Conservation (phyloP, 2,888 invertebrate species). For the Campoplex nolae region DNA sequence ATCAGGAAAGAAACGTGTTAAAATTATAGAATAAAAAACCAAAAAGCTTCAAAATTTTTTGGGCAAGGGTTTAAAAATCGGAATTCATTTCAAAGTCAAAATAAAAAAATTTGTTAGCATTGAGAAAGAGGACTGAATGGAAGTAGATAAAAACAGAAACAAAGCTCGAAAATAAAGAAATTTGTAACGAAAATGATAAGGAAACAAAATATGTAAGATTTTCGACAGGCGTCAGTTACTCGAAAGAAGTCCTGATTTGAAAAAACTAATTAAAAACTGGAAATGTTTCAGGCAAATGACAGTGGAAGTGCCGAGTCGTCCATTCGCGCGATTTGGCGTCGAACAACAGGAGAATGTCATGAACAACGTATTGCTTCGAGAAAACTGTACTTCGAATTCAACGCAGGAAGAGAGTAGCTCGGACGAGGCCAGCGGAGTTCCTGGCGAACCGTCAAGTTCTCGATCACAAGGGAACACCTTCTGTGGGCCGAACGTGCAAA, state of each 20-base stretch:
- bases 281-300: slow-evolving; percentile 73
- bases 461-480: slow-evolving; percentile 60
- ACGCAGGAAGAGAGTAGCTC: slow-evolving; percentile 54
- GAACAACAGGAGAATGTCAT: slow-evolving; percentile 76
- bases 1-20: background rate
- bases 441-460: slow-evolving; percentile 50
- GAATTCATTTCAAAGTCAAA: background rate
- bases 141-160: too few species aligned
- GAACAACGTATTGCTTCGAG: slow-evolving; percentile 71
- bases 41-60: background rate
- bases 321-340: slow-evolving; percentile 71
- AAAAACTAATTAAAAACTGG: background rate
- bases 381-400: slow-evolving; percentile 67
- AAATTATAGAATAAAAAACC: background rate
- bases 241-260: background rate
- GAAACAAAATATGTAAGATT: background rate
- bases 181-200: background rate
- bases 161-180: background rate
- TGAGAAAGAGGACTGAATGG: background rate
- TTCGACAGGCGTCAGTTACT: background rate
- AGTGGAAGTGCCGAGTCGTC: slow-evolving; percentile 71
- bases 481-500: slow-evolving; percentile 69
- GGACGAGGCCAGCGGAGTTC: slow-evolving; percentile 45
- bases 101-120: background rate
- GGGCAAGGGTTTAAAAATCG: background rate